Percentiles rank a stretch among this genome's conserved stretches.
These are phyloP conservation scores for Microhierax caerulescens DNA, from an alignment of 2,797 vertebrate genomes.

Conservation along the genomic window DNA sequence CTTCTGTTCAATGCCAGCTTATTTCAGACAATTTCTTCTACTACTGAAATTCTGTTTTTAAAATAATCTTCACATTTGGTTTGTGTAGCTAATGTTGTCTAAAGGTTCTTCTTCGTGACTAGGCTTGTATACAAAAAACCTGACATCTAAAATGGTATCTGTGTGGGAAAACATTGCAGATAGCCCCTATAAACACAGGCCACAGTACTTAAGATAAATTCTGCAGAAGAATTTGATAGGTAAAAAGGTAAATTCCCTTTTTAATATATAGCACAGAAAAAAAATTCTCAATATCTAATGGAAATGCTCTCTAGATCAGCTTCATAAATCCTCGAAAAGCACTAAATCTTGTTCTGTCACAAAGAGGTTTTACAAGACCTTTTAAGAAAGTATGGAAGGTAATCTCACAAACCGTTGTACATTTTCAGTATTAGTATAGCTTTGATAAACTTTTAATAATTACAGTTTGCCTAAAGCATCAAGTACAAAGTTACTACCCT, in stretches of 20 bases:
- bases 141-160: conserved; percentile 2
- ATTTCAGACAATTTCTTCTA: not conserved
- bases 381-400: not conserved
- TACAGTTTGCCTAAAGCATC: not conserved
- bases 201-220: not conserved
- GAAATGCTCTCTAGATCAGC: not conserved
- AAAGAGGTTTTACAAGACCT: not conserved
- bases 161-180: not conserved
- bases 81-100: not conserved
- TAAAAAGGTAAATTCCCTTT: not conserved
- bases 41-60: conserved; percentile 27
- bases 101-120: not conserved
- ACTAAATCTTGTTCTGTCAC: not conserved
- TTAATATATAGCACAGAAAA: not conserved
- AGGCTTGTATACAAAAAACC: not conserved
- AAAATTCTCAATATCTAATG: not conserved
- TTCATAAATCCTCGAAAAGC: not conserved
- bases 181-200: not conserved
- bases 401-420: not conserved
- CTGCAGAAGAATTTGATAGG: not conserved
- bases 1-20: not conserved
- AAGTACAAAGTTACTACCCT: not conserved
- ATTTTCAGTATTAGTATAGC: not conserved
- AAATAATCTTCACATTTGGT: not conserved
- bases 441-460: not conserved